Evolutionary conservation across 1,140 invertebrate species (phyloP).

Genomic region (Drosophila asahinai): DNA sequence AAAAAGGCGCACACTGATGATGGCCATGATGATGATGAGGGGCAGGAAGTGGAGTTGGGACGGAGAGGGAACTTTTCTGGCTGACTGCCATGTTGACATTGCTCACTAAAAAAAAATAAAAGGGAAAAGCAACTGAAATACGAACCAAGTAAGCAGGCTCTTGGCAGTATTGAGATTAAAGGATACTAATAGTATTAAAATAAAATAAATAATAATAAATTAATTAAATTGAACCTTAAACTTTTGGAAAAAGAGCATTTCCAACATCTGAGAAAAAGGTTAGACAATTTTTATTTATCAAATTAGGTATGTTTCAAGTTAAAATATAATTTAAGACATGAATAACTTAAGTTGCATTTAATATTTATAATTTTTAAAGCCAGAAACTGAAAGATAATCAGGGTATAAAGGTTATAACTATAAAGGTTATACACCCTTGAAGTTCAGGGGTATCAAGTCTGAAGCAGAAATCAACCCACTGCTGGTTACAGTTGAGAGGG

Average conservation of each 20-base stretch:
- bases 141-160: slow-evolving; percentile 1
- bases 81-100: slow-evolving; percentile 73
- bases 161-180: neutral
- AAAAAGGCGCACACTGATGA: slow-evolving; percentile 71
- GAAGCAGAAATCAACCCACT: slow-evolving; percentile 8
- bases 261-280: no score
- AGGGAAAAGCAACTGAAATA: slow-evolving; percentile 22
- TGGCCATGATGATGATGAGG: slow-evolving; percentile 15
- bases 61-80: slow-evolving; percentile 16
- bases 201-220: neutral
- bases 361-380: neutral
- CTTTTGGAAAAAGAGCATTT: no score
- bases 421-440: neutral
- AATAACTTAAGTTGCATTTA: neutral
- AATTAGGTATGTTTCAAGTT: neutral
- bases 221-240: no score
- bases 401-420: neutral
- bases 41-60: slow-evolving; percentile 11
- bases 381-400: neutral
- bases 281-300: neutral
- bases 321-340: neutral
- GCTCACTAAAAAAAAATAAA: slow-evolving; percentile 29
- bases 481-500: neutral
- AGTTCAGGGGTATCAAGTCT: neutral
- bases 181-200: neutral